phyloP scores from a whole-genome alignment of 2,113 vertebrate genomes.

The Phalacrocorax brasilianus region DNA sequence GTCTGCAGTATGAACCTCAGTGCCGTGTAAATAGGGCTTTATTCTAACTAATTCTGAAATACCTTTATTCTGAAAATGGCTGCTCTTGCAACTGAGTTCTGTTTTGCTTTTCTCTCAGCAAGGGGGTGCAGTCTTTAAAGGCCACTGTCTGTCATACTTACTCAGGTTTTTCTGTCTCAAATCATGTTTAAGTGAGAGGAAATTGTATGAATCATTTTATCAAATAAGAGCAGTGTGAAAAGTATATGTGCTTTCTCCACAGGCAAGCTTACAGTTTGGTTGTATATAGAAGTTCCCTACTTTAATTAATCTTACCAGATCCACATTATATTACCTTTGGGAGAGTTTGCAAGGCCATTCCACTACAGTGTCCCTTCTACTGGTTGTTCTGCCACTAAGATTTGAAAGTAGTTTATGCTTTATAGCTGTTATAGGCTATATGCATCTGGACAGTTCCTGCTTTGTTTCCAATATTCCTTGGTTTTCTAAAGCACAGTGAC shows the following conservation, averaged over 20 bases:
- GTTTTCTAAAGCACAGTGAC: neutral
- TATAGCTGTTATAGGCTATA: neutral
- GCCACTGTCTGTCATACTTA: neutral
- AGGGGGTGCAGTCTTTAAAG: neutral
- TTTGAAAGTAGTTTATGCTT: neutral
- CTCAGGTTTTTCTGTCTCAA: neutral
- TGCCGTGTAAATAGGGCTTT: neutral
- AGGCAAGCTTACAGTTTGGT: neutral
- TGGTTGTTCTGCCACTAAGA: neutral
- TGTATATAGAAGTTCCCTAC: neutral
- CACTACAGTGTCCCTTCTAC: neutral
- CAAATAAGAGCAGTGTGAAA: neutral
- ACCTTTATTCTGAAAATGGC: neutral
- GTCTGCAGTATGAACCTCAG: neutral
- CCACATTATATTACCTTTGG: neutral
- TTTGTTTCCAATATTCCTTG: neutral
- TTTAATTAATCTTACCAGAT: neutral
- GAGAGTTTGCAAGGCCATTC: neutral
- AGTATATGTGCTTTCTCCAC: neutral
- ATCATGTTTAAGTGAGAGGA: neutral
- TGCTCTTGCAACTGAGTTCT: neutral
- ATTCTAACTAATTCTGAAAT: neutral
- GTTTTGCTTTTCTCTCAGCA: neutral
- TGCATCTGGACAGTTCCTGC: neutral
- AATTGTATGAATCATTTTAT: accelerated